Base-by-base conservation (phyloP, 2,888 invertebrate species). In the Allacma fusca region DNA sequence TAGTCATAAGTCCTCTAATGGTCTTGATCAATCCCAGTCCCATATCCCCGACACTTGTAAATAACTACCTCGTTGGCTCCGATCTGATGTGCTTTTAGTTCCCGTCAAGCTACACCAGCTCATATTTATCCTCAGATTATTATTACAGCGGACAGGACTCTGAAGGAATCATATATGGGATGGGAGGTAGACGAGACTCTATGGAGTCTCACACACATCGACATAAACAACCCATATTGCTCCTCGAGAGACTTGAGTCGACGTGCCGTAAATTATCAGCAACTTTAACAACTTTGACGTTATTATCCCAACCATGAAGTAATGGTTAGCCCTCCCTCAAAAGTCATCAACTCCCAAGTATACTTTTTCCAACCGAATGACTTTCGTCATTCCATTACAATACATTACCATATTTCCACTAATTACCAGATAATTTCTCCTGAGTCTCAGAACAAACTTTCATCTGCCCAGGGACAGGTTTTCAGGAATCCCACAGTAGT, bases 1-100 rank as follows among this genome's bases (percentile, higher is more conserved):
- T 29, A 26, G 62, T 62, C 62, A 62, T 62, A 12, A 62, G 62
- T 62, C 26, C 19, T 62, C 62, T 62, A 62, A 62, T 62, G 62
- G 24, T 62, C 62, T 24, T 12, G 62, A 62, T 23, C 62, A 62
- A 62, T 62, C 26, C 24, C 16, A 59, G 23, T 9, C 62, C 62
- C 21, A 4, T 57, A 57, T 57, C 57, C 34, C 9, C 2, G 50
- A 50, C 50, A 16, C 50, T 9, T 34, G 34, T 50, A 50, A 50
- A 50, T 50, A 50, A 50, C 50, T 50, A n/a, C 9, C 50, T 50
- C 50, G 16, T 50, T 50, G 16, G 16, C 2, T 34, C 34, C 34
- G 34, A 34, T 34, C 5, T 16, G 7, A 5, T 9, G 50, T 50
- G 50, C 50, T 16, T 50, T 50, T 50, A 50, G 50, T 50, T 50